These are phyloP conservation scores for Argyresthia albistria DNA, from an alignment of 2,888 invertebrate genomes.

Conservation along the genomic window DNA sequence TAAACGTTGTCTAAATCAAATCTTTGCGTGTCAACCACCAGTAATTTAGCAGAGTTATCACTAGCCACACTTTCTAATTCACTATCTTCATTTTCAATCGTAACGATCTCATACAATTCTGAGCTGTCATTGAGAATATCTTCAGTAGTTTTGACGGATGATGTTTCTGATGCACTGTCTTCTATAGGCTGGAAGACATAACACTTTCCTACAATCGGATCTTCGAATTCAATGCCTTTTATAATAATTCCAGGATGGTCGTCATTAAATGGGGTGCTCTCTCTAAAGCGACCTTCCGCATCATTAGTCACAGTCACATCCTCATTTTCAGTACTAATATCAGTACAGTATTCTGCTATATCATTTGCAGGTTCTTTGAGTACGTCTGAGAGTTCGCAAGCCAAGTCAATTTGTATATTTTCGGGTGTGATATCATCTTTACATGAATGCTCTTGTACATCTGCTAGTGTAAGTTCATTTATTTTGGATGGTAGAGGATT, in stretches of 20 bases:
- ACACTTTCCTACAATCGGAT: conserved; percentile 31
- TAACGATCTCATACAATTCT: not conserved
- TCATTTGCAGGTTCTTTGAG: too few species aligned
- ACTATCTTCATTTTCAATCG: not conserved
- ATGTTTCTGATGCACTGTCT: not conserved
- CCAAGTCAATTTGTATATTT: too few species aligned
- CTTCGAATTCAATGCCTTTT: conserved; percentile 35
- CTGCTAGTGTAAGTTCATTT: not conserved
- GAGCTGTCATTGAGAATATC: not conserved
- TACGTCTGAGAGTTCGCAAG: too few species aligned
- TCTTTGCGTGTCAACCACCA: too few species aligned
- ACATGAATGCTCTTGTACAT: not conserved
- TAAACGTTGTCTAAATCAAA: too few species aligned
- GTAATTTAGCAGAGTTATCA: too few species aligned
- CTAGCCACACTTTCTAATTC: too few species aligned
- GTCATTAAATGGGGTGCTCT: conserved; percentile 5
- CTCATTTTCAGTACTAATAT: too few species aligned
- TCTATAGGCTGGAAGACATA: conserved; percentile 24
- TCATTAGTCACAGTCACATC: too few species aligned
- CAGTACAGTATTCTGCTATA: too few species aligned
- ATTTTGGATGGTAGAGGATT: too few species aligned
- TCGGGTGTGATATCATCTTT: too few species aligned
- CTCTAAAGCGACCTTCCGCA: not conserved
- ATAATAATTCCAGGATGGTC: conserved; percentile 23
- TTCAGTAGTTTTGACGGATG: not conserved